Evolutionary conservation across 2,888 invertebrate genomes (phyloP), one percentile per base, ranked within the genome.

Genomic region (Lapara coniferarum): DNA sequence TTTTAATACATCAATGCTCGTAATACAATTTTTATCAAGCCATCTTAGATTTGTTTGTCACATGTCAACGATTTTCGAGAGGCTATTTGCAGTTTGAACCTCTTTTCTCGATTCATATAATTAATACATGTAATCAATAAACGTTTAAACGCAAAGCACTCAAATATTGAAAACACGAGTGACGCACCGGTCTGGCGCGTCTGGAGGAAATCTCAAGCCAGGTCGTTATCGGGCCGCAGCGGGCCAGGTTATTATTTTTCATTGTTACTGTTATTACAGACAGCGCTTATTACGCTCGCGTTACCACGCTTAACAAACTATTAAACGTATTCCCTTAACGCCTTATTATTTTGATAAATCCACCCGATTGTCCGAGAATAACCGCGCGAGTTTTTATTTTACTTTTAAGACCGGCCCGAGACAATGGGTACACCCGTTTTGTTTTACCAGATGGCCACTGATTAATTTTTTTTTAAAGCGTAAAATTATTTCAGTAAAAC

Each of bases 221-320:
- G 16, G 46, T 37, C n/a, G 58, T 49, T 68, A 68, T 63, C 68
- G 63, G 52, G 12, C 7, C 63, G 46, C 7, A 19, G 52, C 52
- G 44, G 72, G 57, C 44, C 56, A 67, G 81, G 86, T 87, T 88
- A 89, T 92, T 92, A 92, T 89, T 91, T 92, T 90, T 91, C 88
- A 92, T 81, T 89, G 92, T 91, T 89, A 93, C 83, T 86, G 92
- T 92, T 91, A 92, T 89, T 81, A 78, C 85, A 71, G 74, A 70
- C 79, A 81, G 72, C 77, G 83, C 85, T 88, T 87, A 89, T 91
- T 92, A 92, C 82, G 75, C 81, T 80, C 77, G 77, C 86, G 84
- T 89, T 89, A 89, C 81, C 78, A 78, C 89, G 86, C 87, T 93
- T 92, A 92, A 89, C 89, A 90, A 93, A 93, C 92, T 92, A 92